Conservation (phyloP, 2,113 vertebrate genomes). For the Urocynchramus pylzowi region DNA sequence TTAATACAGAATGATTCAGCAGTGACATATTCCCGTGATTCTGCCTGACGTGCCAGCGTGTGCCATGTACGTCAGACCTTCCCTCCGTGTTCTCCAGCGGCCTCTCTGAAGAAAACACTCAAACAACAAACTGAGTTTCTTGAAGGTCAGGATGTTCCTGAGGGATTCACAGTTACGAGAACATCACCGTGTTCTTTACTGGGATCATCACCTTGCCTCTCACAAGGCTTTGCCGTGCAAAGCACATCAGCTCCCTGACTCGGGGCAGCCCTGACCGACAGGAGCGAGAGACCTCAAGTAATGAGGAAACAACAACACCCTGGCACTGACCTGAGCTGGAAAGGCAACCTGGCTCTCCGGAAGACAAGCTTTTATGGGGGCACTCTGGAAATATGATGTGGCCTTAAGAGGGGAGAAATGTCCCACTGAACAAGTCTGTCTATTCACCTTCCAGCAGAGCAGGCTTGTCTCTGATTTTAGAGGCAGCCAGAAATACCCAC, state of each 20-base stretch:
- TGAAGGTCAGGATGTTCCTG: not conserved
- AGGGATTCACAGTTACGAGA: not conserved
- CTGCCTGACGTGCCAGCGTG: fast-evolving
- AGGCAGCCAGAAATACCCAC: not conserved
- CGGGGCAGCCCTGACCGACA: not conserved
- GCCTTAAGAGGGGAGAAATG: not conserved
- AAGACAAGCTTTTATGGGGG: not conserved
- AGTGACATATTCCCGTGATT: not conserved
- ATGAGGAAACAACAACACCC: not conserved
- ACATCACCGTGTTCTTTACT: not conserved
- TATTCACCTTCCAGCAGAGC: not conserved
- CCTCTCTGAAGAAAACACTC: not conserved
- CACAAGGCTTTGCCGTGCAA: not conserved
- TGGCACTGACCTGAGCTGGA: not conserved
- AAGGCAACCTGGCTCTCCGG: not conserved
- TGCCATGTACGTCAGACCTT: fast-evolving
- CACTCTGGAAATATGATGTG: not conserved
- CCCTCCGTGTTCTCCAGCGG: fast-evolving
- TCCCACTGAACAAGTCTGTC: not conserved
- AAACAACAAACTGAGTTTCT: not conserved
- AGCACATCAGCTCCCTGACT: not conserved
- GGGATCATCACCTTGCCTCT: not conserved
- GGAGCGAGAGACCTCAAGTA: not conserved
- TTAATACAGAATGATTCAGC: not conserved
- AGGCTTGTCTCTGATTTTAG: not conserved